These are phyloP conservation scores for Zhuqinia jingwanae DNA, from an alignment of 2,888 invertebrate species.

Conservation along the genomic window DNA sequence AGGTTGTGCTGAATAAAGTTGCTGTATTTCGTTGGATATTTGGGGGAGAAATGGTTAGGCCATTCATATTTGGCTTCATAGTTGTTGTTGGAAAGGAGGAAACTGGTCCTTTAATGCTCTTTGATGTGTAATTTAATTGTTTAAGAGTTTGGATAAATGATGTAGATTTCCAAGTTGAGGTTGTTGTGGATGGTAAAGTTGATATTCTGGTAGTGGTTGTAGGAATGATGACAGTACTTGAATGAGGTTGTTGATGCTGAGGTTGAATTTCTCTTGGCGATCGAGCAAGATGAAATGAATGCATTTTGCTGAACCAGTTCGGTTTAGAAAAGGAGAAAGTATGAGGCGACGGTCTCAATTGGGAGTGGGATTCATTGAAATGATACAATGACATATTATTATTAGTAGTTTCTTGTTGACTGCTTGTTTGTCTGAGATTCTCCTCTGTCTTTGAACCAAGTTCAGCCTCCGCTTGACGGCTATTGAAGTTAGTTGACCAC, in stretches of 20 bases:
- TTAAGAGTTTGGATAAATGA: not conserved
- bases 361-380: not conserved
- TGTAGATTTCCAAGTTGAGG: not conserved
- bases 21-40: not conserved
- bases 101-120: too few species aligned
- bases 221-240: not conserved
- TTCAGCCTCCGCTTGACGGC: too few species aligned
- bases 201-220: not conserved
- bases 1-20: not conserved
- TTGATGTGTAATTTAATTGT: not conserved
- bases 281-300: constrained; percentile 18
- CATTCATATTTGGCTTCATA: not conserved
- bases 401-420: not conserved
- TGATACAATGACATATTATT: too few species aligned
- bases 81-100: not conserved
- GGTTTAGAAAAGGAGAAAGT: constrained; percentile 25
- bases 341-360: constrained; percentile 1
- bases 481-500: too few species aligned
- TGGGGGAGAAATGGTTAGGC: not conserved
- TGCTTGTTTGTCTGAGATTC: not conserved
- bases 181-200: not conserved
- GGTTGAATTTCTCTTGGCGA: constrained; percentile 2
- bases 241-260: not conserved
- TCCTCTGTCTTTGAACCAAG: too few species aligned
- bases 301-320: constrained; percentile 41